Evolutionary conservation across 1,140 invertebrate genomes (phyloP), one percentile per base, ranked within the genome.

Genomic region (Bombus pyrosoma): DNA sequence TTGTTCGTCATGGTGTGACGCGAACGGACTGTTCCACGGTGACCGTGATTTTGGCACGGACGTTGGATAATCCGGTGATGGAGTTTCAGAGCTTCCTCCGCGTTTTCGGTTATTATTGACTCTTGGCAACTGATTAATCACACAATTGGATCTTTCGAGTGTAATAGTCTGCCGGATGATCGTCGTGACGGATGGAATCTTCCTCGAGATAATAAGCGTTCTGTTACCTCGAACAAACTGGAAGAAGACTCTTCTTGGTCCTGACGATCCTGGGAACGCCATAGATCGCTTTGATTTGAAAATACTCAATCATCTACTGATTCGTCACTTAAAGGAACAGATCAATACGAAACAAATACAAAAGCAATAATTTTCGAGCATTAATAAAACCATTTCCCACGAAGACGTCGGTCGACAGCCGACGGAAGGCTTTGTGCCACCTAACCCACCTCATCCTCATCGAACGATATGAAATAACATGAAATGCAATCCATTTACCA

Each of bases 361-460:
- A 28, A 39, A n/a, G 22, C 25, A 66, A 39, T 8, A 66, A 25
- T 13, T 13, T 25, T 1, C 1, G 5, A 22, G 41, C 18, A 69
- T 28, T 69, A 10, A n/a, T 15, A 83, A 43, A 25, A 89, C 84
- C 81, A 66, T 32, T 85, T 81, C 66, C 69, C 66, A 39, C 72
- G 18, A 43, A 69, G 47, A 15, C 43, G 74, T 81, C 72, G 71
- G 32, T 72, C 78, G 66, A 39, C 62, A 39, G 41, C 72, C 84
- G 89, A 90, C 86, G 90, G 84, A 18, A 77, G 2, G 43, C 72
- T 6, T 10, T 6, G 4, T 1, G 22, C 4, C 43, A n/a, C 10
- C 10, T 22, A 25, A 25, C 10, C 2, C n/a, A 13, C 2, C 28
- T 18, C 13, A 5, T 41, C 8, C 4, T n/a, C 25, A 0, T 28